Percentiles rank a stretch among this genome's conserved stretches.
Conservation (phyloP, 2,113 vertebrate species). For the Hoplias malabaricus region DNA sequence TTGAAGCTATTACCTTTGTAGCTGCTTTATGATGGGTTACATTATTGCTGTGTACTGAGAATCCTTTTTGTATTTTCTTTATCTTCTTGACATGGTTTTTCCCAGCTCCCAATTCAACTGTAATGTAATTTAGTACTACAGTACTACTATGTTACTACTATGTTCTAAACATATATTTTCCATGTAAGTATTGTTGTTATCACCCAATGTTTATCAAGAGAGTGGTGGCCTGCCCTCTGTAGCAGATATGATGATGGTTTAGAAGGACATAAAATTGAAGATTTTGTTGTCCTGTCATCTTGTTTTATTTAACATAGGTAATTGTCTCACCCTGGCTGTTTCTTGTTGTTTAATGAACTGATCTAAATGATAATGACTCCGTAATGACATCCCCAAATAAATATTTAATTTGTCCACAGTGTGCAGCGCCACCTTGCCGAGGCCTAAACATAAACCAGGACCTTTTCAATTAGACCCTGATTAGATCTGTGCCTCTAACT, state of each 20-base stretch:
- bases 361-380: conserved; percentile 76
- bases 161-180: conserved; percentile 5
- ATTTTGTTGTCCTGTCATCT: conserved; percentile 46
- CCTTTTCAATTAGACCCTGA: conserved; percentile 59
- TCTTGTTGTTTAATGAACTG: conserved; percentile 77
- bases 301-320: conserved; percentile 71
- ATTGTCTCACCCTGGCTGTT: conserved; percentile 66
- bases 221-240: conserved; percentile 23
- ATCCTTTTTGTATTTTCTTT: neutral
- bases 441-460: conserved; percentile 47
- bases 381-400: conserved; percentile 74
- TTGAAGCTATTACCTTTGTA: neutral
- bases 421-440: conserved; percentile 67
- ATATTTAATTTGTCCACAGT: conserved; percentile 74
- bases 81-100: neutral
- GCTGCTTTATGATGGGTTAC: neutral
- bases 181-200: conserved; percentile 5
- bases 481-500: conserved; percentile 38
- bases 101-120: neutral
- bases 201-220: conserved; percentile 28
- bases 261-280: conserved; percentile 22
- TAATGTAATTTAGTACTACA: neutral
- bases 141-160: neutral
- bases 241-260: conserved; percentile 12
- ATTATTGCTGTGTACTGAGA: no score